These are phyloP conservation scores for Cryptosula pallasiana DNA, from an alignment of 2,888 invertebrate genomes.

Conservation along the genomic window DNA sequence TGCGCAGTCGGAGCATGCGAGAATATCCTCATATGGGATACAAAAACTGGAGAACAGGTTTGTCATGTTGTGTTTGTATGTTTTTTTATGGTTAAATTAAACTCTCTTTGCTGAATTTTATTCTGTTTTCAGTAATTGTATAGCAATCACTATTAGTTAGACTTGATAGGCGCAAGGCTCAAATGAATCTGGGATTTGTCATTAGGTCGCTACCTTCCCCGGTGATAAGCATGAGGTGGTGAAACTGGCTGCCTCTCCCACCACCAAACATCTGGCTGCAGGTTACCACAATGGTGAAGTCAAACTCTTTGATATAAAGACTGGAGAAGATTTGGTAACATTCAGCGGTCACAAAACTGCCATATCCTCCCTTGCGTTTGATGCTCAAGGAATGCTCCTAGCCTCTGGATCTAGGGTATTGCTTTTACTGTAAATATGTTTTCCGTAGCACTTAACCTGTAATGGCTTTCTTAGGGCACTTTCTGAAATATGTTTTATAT, in stretches of 20 bases:
- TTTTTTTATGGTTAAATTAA: no score
- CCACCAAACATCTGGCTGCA: slow-evolving; percentile 74
- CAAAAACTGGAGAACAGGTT: slow-evolving; percentile 62
- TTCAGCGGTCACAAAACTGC: slow-evolving; percentile 78
- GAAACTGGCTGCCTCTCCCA: slow-evolving; percentile 68
- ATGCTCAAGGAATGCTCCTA: slow-evolving; percentile 73
- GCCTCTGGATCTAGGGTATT: slow-evolving; percentile 78
- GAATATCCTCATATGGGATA: slow-evolving; percentile 89
- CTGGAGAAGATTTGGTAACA: slow-evolving; percentile 62
- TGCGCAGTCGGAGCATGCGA: slow-evolving; percentile 89
- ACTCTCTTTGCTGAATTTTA: no score
- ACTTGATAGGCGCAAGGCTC: no score
- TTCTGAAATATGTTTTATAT: no score
- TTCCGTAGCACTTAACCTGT: no score
- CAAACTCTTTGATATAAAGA: slow-evolving; percentile 72
- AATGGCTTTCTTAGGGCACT: no score
- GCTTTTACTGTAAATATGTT: neutral
- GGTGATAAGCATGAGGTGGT: slow-evolving; percentile 79
- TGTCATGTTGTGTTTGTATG: no score
- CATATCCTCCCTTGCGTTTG: slow-evolving; percentile 76
- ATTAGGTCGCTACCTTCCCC: slow-evolving; percentile 69
- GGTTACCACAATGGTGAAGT: slow-evolving; percentile 87
- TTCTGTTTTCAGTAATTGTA: no score
- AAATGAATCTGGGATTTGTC: no score
- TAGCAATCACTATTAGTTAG: no score